Conservation (phyloP, 2,888 invertebrate species). For the Pyrgus malvae region DNA sequence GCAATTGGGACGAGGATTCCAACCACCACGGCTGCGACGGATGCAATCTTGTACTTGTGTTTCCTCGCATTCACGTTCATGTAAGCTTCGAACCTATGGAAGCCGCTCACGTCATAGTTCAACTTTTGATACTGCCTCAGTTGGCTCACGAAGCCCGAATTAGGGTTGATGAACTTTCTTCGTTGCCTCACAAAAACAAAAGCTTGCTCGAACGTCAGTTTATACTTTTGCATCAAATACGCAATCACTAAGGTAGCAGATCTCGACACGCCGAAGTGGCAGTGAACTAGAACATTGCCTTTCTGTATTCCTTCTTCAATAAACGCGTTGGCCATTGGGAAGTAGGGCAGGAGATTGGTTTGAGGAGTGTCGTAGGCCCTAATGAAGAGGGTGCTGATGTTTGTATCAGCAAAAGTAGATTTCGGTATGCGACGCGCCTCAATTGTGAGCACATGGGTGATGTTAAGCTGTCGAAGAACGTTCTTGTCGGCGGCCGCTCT, state of each 20-base stretch:
- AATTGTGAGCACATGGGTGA: slow-evolving; percentile 76
- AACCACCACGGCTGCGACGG: slow-evolving; percentile 58
- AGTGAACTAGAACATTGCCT: slow-evolving; percentile 92
- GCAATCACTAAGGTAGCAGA: slow-evolving; percentile 97
- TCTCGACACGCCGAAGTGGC: slow-evolving; percentile 96
- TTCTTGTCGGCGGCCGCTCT: slow-evolving; percentile 60
- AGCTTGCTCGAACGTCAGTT: slow-evolving; percentile 91
- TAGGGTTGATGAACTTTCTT: slow-evolving; percentile 95
- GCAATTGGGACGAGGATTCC: slow-evolving; percentile 63
- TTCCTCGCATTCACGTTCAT: slow-evolving; percentile 64
- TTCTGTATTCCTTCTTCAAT: slow-evolving; percentile 83
- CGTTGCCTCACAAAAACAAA: slow-evolving; percentile 92
- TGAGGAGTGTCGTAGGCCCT: slow-evolving; percentile 72
- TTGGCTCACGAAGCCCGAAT: slow-evolving; percentile 96
- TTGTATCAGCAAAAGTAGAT: slow-evolving; percentile 56
- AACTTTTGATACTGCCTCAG: slow-evolving; percentile 84
- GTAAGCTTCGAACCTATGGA: slow-evolving; percentile 62
- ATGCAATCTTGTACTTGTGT: slow-evolving; percentile 68
- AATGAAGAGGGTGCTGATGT: slow-evolving; percentile 70
- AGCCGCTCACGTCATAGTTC: slow-evolving; percentile 61
- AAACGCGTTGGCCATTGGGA: slow-evolving; percentile 74
- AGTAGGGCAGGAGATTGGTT: slow-evolving; percentile 71
- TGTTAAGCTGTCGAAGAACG: slow-evolving; percentile 63
- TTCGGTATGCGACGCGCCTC: slow-evolving; percentile 66
- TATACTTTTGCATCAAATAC: slow-evolving; percentile 94